phyloP scores from a whole-genome alignment of 92 coral and sea anemone genomes.

The Zoanthus solanderi region DNA sequence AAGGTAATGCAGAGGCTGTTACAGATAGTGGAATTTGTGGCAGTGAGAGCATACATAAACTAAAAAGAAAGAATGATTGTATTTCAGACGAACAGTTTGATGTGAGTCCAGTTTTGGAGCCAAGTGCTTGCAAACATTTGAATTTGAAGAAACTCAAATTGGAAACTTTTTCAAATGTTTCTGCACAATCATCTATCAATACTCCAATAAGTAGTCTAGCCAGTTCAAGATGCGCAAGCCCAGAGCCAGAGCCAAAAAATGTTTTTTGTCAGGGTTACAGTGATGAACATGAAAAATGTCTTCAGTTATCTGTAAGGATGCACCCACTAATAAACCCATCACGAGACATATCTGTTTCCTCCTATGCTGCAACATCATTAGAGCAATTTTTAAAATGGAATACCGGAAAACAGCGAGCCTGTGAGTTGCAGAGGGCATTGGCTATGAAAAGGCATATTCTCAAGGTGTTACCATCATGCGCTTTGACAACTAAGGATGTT shows the following conservation, averaged over 20 bases:
- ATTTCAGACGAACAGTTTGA: conserved; percentile 19
- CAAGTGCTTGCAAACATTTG: conserved; percentile 27
- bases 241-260: conserved; percentile 57
- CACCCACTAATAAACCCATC: conserved; percentile 75
- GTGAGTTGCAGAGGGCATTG: conserved; percentile 92
- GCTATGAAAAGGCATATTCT: conserved; percentile 68
- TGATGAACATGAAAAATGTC: conserved; percentile 57
- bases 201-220: conserved; percentile 75
- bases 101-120: conserved; percentile 8
- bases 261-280: conserved; percentile 6
- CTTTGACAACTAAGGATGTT: conserved; percentile 80
- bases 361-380: conserved; percentile 73
- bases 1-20: not conserved
- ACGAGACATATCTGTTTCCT: conserved; percentile 56
- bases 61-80: conserved; percentile 12
- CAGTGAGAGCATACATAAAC: not conserved
- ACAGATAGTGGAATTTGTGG: not conserved
- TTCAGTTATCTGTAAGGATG: conserved; percentile 58
- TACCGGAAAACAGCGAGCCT: conserved; percentile 86
- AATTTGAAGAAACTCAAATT: conserved; percentile 55
- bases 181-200: conserved; percentile 63
- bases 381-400: conserved; percentile 83
- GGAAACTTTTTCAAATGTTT: conserved; percentile 53
- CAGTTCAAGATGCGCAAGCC: conserved; percentile 80
- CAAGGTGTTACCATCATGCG: conserved; percentile 42